Evolutionary conservation across 2,113 vertebrate species (phyloP), one percentile per base, ranked within the genome.

Genomic region (Myocastor coypus): DNA sequence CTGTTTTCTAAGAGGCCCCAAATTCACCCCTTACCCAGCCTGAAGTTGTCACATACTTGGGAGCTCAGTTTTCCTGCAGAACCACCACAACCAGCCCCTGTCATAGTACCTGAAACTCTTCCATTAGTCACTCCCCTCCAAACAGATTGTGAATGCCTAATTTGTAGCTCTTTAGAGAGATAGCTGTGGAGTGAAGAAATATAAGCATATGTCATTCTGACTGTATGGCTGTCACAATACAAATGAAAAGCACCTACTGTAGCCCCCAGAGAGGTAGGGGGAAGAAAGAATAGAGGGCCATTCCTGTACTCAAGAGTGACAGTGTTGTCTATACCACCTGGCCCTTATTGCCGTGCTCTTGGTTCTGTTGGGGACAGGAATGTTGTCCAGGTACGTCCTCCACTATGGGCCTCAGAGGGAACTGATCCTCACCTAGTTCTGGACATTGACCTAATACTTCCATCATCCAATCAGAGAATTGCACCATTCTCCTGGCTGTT

Each of bases 281-380:
- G 46, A 8, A 24, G 20, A 16, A 20, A 13, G 9, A 5, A 4
- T 0, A 34, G 37, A 22, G 57, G 63, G 63, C 1, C 37, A 20
- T 5, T 50, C 42, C 57, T 50, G 32, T 22, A 5, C 30, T 37
- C 59, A 30, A 34, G 7, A 34, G 4, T 9, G 40, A 73, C 69
- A 5, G 2, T 9, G 1, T 1, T 22, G 34, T n/a, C 37, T 55
- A 0, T 0, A 32, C 73, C 17, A 11, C 59, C 28, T 50, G 28
- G 46, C 28, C 0, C 40, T 91, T n/a, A 1, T 8, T 42, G 2
- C 71, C 26, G 20, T 0, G 5, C 22, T 75, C 17, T 40, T 26
- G 34, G 59, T 30, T 12, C 75, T 13, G 16, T 3, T 42, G 1
- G 7, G 19, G 32, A 14, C 69, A 13, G 4, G 46, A 63, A 7